Conservation (phyloP, 1,140 invertebrate genomes). For the Asobara japonica region DNA sequence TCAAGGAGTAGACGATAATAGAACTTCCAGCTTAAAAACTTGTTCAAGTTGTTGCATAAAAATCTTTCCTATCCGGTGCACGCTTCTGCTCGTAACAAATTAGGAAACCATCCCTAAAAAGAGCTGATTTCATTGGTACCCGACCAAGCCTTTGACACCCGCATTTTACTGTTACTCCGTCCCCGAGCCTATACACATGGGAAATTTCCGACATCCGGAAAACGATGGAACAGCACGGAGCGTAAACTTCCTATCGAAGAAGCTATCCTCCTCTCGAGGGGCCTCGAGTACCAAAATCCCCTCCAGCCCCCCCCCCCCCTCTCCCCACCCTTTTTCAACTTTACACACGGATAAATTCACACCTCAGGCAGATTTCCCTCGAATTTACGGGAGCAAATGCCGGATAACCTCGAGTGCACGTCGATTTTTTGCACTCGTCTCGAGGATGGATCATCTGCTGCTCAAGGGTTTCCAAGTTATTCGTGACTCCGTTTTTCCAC, state of each 20-base stretch:
- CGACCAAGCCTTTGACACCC: neutral
- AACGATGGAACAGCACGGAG: neutral
- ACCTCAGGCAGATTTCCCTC: neutral
- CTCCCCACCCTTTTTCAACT: conserved; percentile 17
- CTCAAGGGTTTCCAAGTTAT: neutral
- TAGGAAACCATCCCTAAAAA: no score
- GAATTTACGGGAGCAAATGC: neutral
- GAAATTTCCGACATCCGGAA: neutral
- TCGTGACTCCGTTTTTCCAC: neutral
- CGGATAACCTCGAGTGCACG: neutral
- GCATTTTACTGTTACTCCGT: neutral
- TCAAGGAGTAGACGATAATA: no score
- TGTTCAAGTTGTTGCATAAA: no score
- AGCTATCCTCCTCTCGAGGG: neutral
- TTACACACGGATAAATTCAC: neutral
- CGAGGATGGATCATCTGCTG: neutral
- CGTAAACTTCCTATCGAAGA: neutral
- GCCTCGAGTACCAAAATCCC: conserved; percentile 22
- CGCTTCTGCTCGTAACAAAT: no score
- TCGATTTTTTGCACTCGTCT: neutral
- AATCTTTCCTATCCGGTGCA: no score
- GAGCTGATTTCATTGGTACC: neutral
- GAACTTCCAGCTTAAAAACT: no score
- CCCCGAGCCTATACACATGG: neutral
- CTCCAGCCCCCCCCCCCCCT: no score